Base-by-base conservation (phyloP, 2,113 vertebrate species). In the Anguilla japonica region DNA sequence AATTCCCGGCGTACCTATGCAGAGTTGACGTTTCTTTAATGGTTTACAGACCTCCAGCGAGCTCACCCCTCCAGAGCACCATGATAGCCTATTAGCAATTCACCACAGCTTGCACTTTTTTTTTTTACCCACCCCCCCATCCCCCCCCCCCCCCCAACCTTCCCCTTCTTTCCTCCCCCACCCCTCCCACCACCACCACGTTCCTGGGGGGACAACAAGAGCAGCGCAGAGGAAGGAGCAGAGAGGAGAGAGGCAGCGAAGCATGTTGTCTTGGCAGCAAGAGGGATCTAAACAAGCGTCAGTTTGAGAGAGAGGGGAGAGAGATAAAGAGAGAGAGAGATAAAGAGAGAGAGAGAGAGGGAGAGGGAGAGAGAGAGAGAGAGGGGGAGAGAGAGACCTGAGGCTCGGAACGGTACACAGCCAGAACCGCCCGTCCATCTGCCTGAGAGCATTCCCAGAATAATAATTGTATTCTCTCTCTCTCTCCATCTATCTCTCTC, bases 11-110 rank as follows among this genome's bases (percentile, higher is more conserved):
- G 90, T 94, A 95, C 95, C 93, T 93, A 93, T 93, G 93, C 92
- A 90, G 91, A 93, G 93, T 91, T 95, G 95, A 95, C 94, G 89
- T 93, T 95, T 95, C 94, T 94, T 95, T 95, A 96, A 96, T 95
- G 93, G 94, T 93, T 92, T 93, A 93, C 86, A 91, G 93, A 94
- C 93, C 93, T 94, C 93, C 91, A 85, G 92, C 88, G 90, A 92
- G 90, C 91, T 93, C 91, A 89, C 91, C 91, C 93, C 91, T 95
- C 92, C 91, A 91, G 90, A 90, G 89, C 87, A 85, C 90, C 90
- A 95, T 96, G 95, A 96, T 95, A 95, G 91, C 94, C 93, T 95
- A 94, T 96, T 95, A 96, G 93, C 91, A 94, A 95, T 95, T 94
- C 93, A 95, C 93, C 90, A 90, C 88, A 86, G 94, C 92, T 94